Conservation (phyloP, 2,888 invertebrate genomes). For the Hydroisotoma schaefferi region DNA sequence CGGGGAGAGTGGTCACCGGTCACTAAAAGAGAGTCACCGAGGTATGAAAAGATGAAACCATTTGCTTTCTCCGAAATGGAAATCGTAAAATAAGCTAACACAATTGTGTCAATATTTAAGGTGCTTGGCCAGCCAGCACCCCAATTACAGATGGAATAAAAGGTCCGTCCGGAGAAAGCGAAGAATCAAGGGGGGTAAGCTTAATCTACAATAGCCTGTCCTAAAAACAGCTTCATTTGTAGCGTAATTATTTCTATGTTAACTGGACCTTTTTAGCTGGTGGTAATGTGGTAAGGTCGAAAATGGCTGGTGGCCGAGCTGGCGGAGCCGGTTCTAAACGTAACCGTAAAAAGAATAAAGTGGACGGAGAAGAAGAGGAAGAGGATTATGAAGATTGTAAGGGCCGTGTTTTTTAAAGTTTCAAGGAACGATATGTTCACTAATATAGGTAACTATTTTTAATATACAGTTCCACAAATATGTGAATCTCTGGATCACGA, state of each 20-base stretch:
- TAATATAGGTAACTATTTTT: conserved; percentile 3
- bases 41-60: too few relatives aligned
- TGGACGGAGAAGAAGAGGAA: conserved; percentile 31
- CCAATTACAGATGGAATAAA: conserved; percentile 77
- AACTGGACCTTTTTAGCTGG: conserved; percentile 19
- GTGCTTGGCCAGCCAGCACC: conserved; percentile 82
- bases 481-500: conserved; percentile 53
- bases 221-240: too few relatives aligned
- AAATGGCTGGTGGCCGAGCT: conserved; percentile 37
- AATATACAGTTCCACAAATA: conserved; percentile 7
- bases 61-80: too few relatives aligned
- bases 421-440: neutral
- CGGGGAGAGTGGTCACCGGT: conserved; percentile 93
- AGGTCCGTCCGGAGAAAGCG: conserved; percentile 56
- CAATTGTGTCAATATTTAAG: conserved; percentile 51
- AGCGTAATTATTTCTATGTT: too few relatives aligned
- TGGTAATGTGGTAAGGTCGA: conserved; percentile 29
- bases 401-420: conserved; percentile 46
- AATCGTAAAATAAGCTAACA: neutral
- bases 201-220: neutral
- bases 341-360: conserved; percentile 23
- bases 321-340: conserved; percentile 36
- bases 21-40: conserved; percentile 68
- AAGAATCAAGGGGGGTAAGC: conserved; percentile 25
- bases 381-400: conserved; percentile 51